Base-by-base conservation (phyloP, 2,888 invertebrate genomes). In the Actias luna region DNA sequence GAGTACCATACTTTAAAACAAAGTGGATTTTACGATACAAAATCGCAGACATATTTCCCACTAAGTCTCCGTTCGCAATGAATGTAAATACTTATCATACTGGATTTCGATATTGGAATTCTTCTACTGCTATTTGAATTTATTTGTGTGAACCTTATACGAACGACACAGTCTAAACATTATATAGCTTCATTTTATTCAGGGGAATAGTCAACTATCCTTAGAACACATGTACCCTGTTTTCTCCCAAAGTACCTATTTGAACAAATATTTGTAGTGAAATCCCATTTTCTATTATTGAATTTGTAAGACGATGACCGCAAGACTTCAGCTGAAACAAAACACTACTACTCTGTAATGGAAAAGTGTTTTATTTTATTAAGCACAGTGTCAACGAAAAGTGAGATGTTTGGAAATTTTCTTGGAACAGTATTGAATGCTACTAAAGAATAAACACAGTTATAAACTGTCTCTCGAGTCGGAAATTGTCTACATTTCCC, bases 401-500 rank as follows among this genome's bases (percentile, higher is more conserved):
- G 29, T 42, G 16, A 60, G 58, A 67, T 63, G 46, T 66, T 68
- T 69, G 59, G 64, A 63, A 71, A 65, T 61, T 67, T 69, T 74
- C 71, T 67, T 67, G 69, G 67, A 67, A 61, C 65, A 65, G 65
- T 68, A 70, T 70, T 70, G 65, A 74, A 71, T 71, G 62, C 64
- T 73, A 72, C 69, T 42, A 25, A 29, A 10, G 42, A 50, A 50
- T 22, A 25, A 50, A 50, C 22, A 68, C 61, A 18, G 31, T 25
- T 42, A 46, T 25, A 50, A 42, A 66, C 67, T 64, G 69, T 69
- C 69, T 69, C 69, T 64, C 67, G 66, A 69, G 70, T 69, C 69
- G 77, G 74, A 79, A 79, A 83, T 80, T 78, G 78, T 79, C 78
- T 80, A 77, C 79, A 80, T 82, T 81, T 79, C 77, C 79, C 75